Evolutionary conservation across 2,888 invertebrate species (phyloP), one percentile per base, ranked within the genome.

Genomic region (Eilema caniola): DNA sequence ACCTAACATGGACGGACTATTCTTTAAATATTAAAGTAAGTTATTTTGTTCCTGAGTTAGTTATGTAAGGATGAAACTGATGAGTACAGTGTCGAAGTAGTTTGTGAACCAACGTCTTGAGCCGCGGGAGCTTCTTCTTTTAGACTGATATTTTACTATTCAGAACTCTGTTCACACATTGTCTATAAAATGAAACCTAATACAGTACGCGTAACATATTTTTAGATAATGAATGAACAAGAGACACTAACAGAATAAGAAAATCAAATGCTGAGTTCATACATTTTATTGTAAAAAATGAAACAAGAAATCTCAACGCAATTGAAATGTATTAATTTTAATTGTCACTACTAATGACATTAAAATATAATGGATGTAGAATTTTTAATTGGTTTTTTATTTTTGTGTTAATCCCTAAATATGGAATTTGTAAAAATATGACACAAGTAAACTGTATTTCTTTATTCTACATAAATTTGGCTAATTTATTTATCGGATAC

Each of bases 281-380:
- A 87, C 84, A 88, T 88, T 88, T 88, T 86, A 85, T 85, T 91
- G 88, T 91, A 90, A 90, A 90, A 90, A 84, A 86, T 31, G 82
- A 80, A 83, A 83, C 79, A 80, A 79, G 75, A 82, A 85, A 81
- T 85, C 82, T 86, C 81, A 80, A 86, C 78, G 77, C 86, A 83
- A 86, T 84, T 90, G 86, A 87, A 89, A 89, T 89, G 89, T 93
- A 88, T 89, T 91, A 90, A 89, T 92, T 93, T 93, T 92, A 90
- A 93, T 89, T 90, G 92, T 93, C 92, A 89, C 85, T 87, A 90
- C 88, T 93, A 89, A 92, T 90, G 93, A 91, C 89, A 86, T 91
- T 93, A 88, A 94, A 94, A 93, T 95, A 94, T 95, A 95, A 92
- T 93, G 94, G 93, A 94, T 91, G 94, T 95, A 95, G 95, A 94